Conservation (phyloP, 2,888 invertebrate genomes). For the Nipponacmea schrenckii region DNA sequence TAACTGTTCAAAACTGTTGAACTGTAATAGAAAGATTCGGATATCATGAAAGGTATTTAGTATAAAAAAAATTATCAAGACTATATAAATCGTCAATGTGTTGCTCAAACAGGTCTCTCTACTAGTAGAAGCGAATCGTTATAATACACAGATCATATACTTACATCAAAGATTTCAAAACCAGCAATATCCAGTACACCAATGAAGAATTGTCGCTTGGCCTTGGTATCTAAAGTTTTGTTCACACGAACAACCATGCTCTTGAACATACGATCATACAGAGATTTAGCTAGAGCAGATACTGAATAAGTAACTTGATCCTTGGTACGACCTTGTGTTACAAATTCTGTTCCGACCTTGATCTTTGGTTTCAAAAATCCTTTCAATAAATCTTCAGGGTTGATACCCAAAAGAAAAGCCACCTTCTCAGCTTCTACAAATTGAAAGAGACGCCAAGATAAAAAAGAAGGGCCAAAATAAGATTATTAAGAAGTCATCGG, state of each 20-base stretch:
- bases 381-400: slow-evolving; percentile 84
- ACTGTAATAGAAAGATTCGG: slow-evolving; percentile 72
- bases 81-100: too few species aligned
- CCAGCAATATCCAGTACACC: slow-evolving; percentile 99
- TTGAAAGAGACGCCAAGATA: too few species aligned
- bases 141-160: slow-evolving; percentile 5
- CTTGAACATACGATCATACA: slow-evolving; percentile 69
- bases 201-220: slow-evolving; percentile 98
- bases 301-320: slow-evolving; percentile 72
- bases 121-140: too few species aligned
- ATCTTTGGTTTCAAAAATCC: slow-evolving; percentile 89
- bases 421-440: slow-evolving; percentile 84
- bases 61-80: too few species aligned
- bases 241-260: slow-evolving; percentile 99
- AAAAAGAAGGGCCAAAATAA: too few species aligned
- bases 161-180: slow-evolving; percentile 96
- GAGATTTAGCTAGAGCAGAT: slow-evolving; percentile 68
- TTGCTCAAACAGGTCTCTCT: too few species aligned
- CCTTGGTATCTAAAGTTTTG: slow-evolving; percentile 97
- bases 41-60: neutral
- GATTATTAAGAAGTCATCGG: too few species aligned
- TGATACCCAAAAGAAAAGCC: slow-evolving; percentile 89
- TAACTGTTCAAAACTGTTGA: slow-evolving; percentile 96
- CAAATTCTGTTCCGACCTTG: slow-evolving; percentile 96
- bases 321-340: slow-evolving; percentile 98